Conservation (phyloP, 2,888 invertebrate species). For the Tromatobia lineatoria region DNA sequence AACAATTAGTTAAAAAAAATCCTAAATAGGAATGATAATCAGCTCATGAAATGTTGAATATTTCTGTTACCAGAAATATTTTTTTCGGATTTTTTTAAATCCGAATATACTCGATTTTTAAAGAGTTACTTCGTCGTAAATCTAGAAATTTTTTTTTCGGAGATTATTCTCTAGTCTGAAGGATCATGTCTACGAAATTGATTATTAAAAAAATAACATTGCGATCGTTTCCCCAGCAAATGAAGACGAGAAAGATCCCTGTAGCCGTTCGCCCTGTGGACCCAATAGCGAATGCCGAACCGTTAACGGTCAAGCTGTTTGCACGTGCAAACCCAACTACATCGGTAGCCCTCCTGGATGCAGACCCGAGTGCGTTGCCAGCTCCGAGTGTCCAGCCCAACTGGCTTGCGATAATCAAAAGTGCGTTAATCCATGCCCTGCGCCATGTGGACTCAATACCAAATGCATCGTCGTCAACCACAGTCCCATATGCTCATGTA, state of each 20-base stretch:
- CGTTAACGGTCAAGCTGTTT: slow-evolving; percentile 91
- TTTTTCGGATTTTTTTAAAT: too few relatives aligned
- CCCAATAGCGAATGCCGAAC: slow-evolving; percentile 92
- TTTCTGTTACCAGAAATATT: too few relatives aligned
- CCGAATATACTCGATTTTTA: too few relatives aligned
- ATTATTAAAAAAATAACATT: neutral
- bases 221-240: slow-evolving; percentile 28
- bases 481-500: slow-evolving; percentile 93
- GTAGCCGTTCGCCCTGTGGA: slow-evolving; percentile 91
- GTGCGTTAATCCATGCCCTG: slow-evolving; percentile 94
- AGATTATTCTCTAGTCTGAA: too few relatives aligned
- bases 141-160: too few relatives aligned
- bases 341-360: slow-evolving; percentile 92
- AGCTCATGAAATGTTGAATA: too few relatives aligned
- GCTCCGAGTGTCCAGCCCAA: slow-evolving; percentile 91
- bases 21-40: too few relatives aligned
- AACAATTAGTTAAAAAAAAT: too few relatives aligned
- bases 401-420: slow-evolving; percentile 93
- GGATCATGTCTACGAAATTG: neutral
- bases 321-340: slow-evolving; percentile 90
- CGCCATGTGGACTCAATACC: slow-evolving; percentile 92
- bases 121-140: too few relatives aligned
- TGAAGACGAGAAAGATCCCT: slow-evolving; percentile 84
- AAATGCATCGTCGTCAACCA: slow-evolving; percentile 93
- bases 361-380: slow-evolving; percentile 91